A percentile compares a stretch with the other conserved stretches of the same genome.
phyloP scores from a whole-genome alignment of 2,113 vertebrate genomes.

The Heteronetta atricapilla region DNA sequence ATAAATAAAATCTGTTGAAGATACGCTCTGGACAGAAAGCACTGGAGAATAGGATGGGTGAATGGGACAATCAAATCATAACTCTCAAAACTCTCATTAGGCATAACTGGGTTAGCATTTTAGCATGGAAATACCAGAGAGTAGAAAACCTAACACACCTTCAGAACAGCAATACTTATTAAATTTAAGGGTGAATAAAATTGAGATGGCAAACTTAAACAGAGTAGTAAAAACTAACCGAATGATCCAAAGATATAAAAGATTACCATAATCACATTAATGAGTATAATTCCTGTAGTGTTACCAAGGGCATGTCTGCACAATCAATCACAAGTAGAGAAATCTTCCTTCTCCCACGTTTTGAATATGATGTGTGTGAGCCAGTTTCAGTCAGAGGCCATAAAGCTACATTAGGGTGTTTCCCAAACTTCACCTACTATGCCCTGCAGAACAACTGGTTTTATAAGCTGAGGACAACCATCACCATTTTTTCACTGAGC shows the following conservation, averaged over 20 bases:
- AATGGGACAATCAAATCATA: neutral
- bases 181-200: neutral
- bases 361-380: neutral
- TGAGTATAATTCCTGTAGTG: neutral
- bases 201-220: neutral
- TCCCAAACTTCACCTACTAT: neutral
- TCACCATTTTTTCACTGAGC: neutral
- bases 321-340: neutral
- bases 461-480: neutral
- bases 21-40: neutral
- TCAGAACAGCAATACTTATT: neutral
- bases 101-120: neutral
- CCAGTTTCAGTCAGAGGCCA: neutral
- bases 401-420: neutral
- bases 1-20: neutral
- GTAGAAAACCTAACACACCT: neutral
- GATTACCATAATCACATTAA: neutral
- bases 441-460: neutral
- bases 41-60: fast-evolving
- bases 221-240: neutral
- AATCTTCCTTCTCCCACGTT: neutral
- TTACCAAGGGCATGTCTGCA: fast-evolving
- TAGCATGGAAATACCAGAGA: neutral
- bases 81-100: neutral
- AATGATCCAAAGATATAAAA: neutral